Conservation (phyloP, 2,113 vertebrate species). For the Callipepla squamata region DNA sequence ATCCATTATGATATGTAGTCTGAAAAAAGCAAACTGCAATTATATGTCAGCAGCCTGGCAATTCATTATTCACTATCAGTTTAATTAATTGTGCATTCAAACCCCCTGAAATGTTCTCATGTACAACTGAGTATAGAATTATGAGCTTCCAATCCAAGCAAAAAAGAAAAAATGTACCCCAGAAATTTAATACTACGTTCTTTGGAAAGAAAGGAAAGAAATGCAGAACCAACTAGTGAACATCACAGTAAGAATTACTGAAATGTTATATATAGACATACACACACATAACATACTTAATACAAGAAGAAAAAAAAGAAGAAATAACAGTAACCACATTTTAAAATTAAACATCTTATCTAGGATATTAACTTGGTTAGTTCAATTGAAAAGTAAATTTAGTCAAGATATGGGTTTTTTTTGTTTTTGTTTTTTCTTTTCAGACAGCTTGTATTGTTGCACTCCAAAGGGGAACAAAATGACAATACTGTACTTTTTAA, state of each 20-base stretch:
- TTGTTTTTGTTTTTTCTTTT: no score
- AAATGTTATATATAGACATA: no score
- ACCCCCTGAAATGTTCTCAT: not conserved
- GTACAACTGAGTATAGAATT: not conserved
- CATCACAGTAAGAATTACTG: not conserved
- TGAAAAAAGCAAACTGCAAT: slow-evolving; percentile 36
- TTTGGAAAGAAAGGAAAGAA: not conserved
- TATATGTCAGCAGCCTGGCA: not conserved
- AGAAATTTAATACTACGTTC: not conserved
- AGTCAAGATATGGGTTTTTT: not conserved
- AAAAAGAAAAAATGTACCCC: not conserved
- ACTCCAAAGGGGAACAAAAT: not conserved
- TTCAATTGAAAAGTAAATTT: not conserved
- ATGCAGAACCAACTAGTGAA: not conserved
- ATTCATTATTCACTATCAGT: not conserved
- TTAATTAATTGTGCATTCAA: not conserved
- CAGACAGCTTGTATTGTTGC: not conserved
- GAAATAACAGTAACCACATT: not conserved
- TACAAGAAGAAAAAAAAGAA: not conserved
- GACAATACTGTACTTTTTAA: not conserved
- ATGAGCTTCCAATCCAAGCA: not conserved
- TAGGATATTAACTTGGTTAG: not conserved
- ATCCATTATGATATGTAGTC: not conserved
- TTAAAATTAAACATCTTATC: not conserved
- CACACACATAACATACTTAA: no score